Conservation (phyloP, 2,888 invertebrate species). For the Trypoxylon attenuatum region DNA sequence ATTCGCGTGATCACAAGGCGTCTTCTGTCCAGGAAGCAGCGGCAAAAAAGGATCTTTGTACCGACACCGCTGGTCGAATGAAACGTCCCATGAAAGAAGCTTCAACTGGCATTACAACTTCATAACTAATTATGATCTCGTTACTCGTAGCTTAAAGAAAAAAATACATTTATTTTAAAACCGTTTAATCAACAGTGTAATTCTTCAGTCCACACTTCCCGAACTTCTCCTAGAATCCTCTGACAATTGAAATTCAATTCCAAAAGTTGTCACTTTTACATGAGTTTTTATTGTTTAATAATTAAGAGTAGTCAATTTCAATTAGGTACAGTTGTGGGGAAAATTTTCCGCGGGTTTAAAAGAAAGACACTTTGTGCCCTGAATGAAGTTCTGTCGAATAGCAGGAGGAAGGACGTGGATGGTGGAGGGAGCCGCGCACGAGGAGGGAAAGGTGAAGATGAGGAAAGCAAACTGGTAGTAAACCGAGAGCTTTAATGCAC, state of each 20-base stretch:
- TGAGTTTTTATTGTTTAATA: too few relatives aligned
- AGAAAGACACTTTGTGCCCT: too few relatives aligned
- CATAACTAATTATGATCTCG: background rate
- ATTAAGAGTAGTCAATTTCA: too few relatives aligned
- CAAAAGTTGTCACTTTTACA: too few relatives aligned
- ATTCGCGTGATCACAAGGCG: slow-evolving; percentile 49
- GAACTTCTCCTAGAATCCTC: too few relatives aligned
- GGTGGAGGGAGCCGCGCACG: slow-evolving; percentile 29
- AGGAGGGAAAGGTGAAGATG: slow-evolving; percentile 49
- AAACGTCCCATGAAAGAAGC: slow-evolving; percentile 43
- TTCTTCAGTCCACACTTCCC: too few relatives aligned
- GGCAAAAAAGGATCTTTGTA: slow-evolving; percentile 47
- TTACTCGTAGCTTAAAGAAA: background rate
- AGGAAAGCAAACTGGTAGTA: slow-evolving; percentile 47
- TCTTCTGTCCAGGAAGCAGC: slow-evolving; percentile 39
- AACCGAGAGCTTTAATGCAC: slow-evolving; percentile 52
- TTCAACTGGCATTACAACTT: slow-evolving; percentile 7
- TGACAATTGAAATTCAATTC: too few relatives aligned
- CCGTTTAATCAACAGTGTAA: too few relatives aligned
- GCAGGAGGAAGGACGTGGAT: slow-evolving; percentile 4
- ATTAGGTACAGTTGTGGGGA: too few relatives aligned
- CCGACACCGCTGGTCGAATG: slow-evolving; percentile 22
- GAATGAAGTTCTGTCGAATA: too few relatives aligned
- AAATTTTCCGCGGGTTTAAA: too few relatives aligned
- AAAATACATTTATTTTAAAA: too few relatives aligned